phyloP scores from a whole-genome alignment of 2,888 invertebrate genomes.

The Gymnoscelis rufifasciata region DNA sequence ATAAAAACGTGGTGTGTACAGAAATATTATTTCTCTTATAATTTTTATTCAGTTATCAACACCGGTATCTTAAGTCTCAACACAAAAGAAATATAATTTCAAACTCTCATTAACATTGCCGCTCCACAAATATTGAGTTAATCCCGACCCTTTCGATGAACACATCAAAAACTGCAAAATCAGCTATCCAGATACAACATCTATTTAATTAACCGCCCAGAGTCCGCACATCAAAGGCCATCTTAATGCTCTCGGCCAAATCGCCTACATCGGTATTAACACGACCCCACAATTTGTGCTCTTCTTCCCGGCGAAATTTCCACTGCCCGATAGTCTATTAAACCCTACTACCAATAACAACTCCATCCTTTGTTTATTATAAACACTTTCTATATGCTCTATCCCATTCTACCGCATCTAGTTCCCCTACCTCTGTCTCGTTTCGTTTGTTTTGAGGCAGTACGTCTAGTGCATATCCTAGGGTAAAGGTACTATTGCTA shows the following conservation, averaged over 20 bases:
- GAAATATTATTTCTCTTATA: too few relatives aligned
- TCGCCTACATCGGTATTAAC: constrained; percentile 60
- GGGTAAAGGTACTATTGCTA: constrained; percentile 36
- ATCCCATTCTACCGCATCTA: constrained; percentile 35
- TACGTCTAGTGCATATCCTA: constrained; percentile 63
- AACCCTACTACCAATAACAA: constrained; percentile 66
- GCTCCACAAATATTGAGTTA: constrained; percentile 7
- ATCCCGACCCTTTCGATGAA: constrained; percentile 20
- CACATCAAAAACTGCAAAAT: constrained; percentile 43
- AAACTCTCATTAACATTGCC: neutral
- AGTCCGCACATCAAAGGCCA: constrained; percentile 61
- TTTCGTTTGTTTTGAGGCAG: constrained; percentile 63
- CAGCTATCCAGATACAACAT: constrained; percentile 47
- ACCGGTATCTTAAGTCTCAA: too few relatives aligned
- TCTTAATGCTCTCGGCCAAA: constrained; percentile 72
- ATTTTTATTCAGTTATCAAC: too few relatives aligned
- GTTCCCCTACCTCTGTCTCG: constrained; percentile 37
- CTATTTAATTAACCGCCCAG: constrained; percentile 60
- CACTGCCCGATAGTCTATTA: constrained; percentile 57
- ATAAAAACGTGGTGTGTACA: too few relatives aligned
- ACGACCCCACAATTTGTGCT: constrained; percentile 50
- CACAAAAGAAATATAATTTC: too few relatives aligned
- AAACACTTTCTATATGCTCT: constrained; percentile 65
- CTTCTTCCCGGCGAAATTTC: constrained; percentile 43
- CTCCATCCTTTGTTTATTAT: constrained; percentile 77